These are phyloP conservation scores for Vireo altiloquus DNA, from an alignment of 2,113 vertebrate species.

Conservation along the genomic window DNA sequence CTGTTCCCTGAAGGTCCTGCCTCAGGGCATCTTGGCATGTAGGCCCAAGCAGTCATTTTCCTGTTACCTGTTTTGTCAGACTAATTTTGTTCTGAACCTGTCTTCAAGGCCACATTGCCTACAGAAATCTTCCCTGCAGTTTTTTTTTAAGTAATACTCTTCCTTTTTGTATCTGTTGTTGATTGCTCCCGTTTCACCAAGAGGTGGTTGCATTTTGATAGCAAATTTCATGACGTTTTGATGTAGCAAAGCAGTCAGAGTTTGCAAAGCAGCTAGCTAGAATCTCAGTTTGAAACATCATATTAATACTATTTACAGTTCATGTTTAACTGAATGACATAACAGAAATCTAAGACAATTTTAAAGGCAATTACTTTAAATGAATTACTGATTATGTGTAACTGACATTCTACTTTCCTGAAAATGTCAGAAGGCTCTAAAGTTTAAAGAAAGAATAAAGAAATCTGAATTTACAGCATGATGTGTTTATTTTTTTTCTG, in stretches of 20 bases:
- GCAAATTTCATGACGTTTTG: not conserved
- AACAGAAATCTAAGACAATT: not conserved
- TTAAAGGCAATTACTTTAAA: not conserved
- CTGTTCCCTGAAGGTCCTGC: not conserved
- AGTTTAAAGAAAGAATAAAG: not conserved
- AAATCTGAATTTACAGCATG: not conserved
- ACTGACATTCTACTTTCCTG: not conserved
- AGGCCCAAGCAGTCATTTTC: not conserved
- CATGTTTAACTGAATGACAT: not conserved
- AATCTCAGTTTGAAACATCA: not conserved
- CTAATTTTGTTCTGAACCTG: not conserved
- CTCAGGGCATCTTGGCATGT: not conserved
- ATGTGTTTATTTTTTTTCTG: not conserved
- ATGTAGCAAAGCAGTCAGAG: not conserved
- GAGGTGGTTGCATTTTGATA: not conserved
- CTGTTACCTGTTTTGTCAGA: accelerated
- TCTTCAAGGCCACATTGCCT: not conserved
- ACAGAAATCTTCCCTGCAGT: not conserved
- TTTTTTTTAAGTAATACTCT: not conserved
- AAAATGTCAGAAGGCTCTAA: not conserved
- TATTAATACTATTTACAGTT: not conserved
- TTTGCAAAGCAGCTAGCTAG: not conserved
- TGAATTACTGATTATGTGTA: not conserved
- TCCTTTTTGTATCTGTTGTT: not conserved
- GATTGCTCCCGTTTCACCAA: not conserved